phyloP scores from a whole-genome alignment of 2,888 invertebrate genomes.

The Suillia variegata region DNA sequence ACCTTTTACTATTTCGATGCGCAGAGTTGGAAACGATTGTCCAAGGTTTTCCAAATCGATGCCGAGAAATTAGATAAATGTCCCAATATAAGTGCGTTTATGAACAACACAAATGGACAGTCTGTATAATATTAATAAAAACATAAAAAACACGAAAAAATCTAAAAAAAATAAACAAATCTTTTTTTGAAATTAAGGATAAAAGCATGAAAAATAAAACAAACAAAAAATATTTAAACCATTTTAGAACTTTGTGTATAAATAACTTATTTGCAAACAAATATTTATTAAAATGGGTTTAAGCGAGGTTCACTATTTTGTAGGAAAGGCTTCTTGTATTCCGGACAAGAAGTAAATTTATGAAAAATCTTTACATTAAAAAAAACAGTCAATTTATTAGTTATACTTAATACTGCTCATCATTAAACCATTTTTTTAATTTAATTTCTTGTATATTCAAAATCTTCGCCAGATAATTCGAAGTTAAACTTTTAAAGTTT shows the following conservation, averaged over 20 bases:
- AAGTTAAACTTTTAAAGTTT: no score
- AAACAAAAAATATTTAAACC: constrained; percentile 33
- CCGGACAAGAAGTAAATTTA: no score
- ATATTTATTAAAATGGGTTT: no score
- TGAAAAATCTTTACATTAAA: no score
- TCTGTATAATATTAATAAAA: constrained; percentile 63
- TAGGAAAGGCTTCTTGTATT: no score
- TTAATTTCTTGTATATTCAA: no score
- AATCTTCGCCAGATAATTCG: no score
- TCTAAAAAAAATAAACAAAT: constrained; percentile 16
- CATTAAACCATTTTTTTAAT: no score
- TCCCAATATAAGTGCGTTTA: constrained; percentile 62
- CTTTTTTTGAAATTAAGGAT: constrained; percentile 15
- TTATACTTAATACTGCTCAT: no score
- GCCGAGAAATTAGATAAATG: constrained; percentile 95
- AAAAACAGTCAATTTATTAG: no score
- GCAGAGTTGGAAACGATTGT: constrained; percentile 98
- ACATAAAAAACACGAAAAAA: constrained; percentile 55
- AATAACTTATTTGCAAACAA: no score
- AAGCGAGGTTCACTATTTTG: background rate
- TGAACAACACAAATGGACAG: constrained; percentile 60
- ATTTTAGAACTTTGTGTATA: constrained; percentile 28
- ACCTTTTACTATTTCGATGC: constrained; percentile 99
- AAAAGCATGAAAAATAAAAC: constrained; percentile 33
- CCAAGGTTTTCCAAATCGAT: constrained; percentile 98